phyloP scores from a whole-genome alignment of 2,888 invertebrate species.

The Villa cingulata region DNA sequence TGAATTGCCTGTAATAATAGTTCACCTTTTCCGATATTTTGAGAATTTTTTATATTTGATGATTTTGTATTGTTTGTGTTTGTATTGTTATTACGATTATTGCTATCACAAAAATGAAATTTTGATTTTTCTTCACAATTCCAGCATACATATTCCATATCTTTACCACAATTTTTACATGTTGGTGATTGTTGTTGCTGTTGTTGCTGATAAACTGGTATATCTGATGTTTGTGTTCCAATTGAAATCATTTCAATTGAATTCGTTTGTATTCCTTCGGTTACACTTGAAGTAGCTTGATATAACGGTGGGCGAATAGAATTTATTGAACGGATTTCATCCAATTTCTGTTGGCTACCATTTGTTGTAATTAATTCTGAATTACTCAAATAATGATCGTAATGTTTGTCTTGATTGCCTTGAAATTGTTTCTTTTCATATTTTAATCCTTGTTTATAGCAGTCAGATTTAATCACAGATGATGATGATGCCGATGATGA shows the following conservation, averaged over 20 bases:
- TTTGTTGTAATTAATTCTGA: background rate
- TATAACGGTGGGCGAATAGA: constrained; percentile 21
- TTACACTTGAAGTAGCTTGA: constrained; percentile 15
- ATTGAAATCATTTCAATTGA: constrained; percentile 33
- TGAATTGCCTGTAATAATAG: constrained; percentile 43
- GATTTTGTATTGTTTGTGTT: background rate
- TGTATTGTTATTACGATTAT: background rate
- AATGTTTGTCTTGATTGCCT: background rate
- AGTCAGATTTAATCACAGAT: constrained; percentile 3
- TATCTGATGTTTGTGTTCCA: constrained; percentile 31
- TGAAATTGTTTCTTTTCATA: background rate
- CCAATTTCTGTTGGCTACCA: constrained; percentile 13
- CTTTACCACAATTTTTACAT: constrained; percentile 28
- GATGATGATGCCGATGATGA: constrained; percentile 7
- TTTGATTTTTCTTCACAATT: constrained; percentile 19
- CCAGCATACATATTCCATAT: constrained; percentile 32
- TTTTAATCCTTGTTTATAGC: background rate
- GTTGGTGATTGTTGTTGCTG: constrained; percentile 10
- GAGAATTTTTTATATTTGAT: background rate
- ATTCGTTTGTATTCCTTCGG: constrained; percentile 20
- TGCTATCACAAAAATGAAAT: background rate
- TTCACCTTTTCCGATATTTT: constrained; percentile 38
- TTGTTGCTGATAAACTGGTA: background rate
- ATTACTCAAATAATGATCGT: constrained; percentile 2
- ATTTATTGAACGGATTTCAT: constrained; percentile 20